Evolutionary conservation across 2,113 vertebrate genomes (phyloP).

Genomic region (Ciconia boyciana): DNA sequence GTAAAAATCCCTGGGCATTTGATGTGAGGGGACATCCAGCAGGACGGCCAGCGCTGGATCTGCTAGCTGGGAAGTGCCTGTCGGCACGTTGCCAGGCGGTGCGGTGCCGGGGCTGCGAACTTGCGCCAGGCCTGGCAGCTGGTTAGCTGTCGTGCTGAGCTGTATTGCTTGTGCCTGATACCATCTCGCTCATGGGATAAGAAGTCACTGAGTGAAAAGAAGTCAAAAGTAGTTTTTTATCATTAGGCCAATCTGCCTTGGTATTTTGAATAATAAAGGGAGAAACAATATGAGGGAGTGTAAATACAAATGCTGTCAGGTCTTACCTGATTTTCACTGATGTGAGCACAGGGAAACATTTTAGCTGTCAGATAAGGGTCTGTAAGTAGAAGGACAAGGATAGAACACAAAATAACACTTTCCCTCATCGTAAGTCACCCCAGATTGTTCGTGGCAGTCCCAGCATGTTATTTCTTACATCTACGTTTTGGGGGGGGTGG

Average conservation of each 20-base stretch:
- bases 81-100: accelerated
- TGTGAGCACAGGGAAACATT: background rate
- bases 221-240: background rate
- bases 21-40: background rate
- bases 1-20: background rate
- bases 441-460: background rate
- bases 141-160: accelerated
- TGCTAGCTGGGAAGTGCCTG: background rate
- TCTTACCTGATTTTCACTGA: background rate
- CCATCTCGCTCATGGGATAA: background rate
- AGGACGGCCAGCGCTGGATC: background rate
- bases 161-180: accelerated
- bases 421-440: background rate
- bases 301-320: background rate
- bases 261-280: background rate
- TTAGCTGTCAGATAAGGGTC: background rate
- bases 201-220: background rate
- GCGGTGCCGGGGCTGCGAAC: background rate
- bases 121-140: background rate
- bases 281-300: background rate
- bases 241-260: background rate
- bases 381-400: background rate
- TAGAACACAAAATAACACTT: background rate
- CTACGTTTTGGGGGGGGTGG: accelerated
- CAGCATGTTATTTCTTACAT: background rate